A percentile compares a stretch with the other conserved stretches of the same genome.
Evolutionary conservation across 2,888 invertebrate genomes (phyloP).

Genomic region (Meloe dianella): DNA sequence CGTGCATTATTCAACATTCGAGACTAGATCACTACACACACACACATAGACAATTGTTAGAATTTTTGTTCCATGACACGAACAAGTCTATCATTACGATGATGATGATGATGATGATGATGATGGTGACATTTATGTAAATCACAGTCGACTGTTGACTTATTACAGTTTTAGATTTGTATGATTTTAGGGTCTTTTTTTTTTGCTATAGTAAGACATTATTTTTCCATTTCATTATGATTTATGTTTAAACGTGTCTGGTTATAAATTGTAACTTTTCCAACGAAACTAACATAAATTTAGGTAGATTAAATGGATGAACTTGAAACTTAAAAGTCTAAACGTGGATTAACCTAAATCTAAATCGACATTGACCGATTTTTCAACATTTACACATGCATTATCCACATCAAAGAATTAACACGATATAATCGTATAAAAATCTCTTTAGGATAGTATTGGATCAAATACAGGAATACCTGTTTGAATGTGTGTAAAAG

Average conservation of each 20-base stretch:
- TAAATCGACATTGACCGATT: neutral
- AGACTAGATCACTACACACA: constrained; percentile 30
- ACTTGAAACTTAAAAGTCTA: neutral
- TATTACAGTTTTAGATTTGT: constrained; percentile 45
- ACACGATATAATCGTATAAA: neutral
- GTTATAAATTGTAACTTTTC: constrained; percentile 19
- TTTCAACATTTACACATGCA: neutral
- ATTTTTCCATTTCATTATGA: constrained; percentile 37
- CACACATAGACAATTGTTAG: constrained; percentile 13
- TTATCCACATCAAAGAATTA: neutral
- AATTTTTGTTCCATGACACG: constrained; percentile 37
- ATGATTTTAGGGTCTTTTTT: constrained; percentile 35
- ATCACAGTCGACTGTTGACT: constrained; percentile 39
- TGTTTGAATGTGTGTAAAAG: constrained; percentile 1
- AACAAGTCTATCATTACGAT: constrained; percentile 16
- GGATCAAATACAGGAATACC: neutral
- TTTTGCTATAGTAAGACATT: constrained; percentile 16
- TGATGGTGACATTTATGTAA: constrained; percentile 45
- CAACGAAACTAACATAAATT: neutral
- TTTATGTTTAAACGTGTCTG: constrained; percentile 42
- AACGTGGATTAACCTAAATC: neutral
- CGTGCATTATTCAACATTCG: constrained; percentile 41
- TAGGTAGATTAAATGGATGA: neutral
- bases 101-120: constrained; percentile 27
- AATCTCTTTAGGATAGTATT: neutral